A percentile compares a stretch with the other conserved stretches of the same genome.
These are phyloP conservation scores for Sebastes iracundus DNA, from an alignment of 2,797 vertebrate genomes.

Conservation along the genomic window DNA sequence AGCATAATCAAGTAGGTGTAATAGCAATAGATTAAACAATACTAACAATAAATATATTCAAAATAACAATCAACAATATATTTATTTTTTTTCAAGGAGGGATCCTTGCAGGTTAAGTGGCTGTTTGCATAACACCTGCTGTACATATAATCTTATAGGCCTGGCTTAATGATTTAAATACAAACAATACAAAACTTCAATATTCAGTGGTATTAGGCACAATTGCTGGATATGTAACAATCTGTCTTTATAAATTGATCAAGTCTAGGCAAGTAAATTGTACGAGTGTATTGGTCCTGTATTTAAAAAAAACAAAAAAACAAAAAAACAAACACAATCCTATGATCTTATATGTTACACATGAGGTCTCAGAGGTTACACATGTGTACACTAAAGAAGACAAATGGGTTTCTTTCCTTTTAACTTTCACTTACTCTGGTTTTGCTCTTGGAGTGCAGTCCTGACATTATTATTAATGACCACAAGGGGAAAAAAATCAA, in stretches of 20 bases:
- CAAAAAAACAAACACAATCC: background rate
- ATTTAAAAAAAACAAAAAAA: background rate
- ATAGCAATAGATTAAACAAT: background rate
- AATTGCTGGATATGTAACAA: background rate
- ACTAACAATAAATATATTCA: conserved; percentile 1
- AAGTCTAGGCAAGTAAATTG: background rate
- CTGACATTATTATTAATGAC: background rate
- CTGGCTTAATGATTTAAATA: background rate
- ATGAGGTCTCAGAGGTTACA: background rate
- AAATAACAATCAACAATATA: background rate
- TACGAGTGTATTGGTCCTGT: conserved; percentile 9
- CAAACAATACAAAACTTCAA: background rate
- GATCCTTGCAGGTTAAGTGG: background rate
- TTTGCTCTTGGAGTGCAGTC: background rate
- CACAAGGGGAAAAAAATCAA: background rate
- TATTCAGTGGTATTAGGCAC: background rate
- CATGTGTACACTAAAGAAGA: background rate
- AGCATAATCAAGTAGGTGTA: background rate
- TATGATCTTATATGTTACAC: background rate
- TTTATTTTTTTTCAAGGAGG: too few species aligned
- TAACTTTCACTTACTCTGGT: background rate
- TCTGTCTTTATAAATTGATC: background rate
- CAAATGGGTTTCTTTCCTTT: background rate
- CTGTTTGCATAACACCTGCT: background rate
- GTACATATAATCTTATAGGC: background rate